phyloP scores from a whole-genome alignment of 2,797 vertebrate genomes.

The Enteromius thamalakanensis region DNA sequence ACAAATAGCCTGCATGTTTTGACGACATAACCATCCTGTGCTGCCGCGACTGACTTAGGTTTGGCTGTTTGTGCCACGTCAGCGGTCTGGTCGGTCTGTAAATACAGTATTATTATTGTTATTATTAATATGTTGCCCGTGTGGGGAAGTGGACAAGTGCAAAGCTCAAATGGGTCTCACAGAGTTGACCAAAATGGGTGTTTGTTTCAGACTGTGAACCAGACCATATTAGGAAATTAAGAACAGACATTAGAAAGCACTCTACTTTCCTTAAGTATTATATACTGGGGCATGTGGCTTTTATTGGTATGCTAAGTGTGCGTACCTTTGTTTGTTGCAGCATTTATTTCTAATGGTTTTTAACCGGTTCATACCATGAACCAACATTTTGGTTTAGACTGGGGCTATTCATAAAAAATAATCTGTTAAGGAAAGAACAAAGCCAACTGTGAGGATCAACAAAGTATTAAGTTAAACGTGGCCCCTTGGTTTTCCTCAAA shows the following conservation, averaged over 20 bases:
- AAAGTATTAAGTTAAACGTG: conserved; percentile 66
- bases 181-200: conserved; percentile 59
- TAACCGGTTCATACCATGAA: conserved; percentile 71
- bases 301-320: conserved; percentile 74
- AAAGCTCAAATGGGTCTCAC: conserved; percentile 44
- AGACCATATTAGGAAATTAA: conserved; percentile 53
- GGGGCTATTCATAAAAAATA: conserved; percentile 51
- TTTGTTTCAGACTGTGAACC: conserved; percentile 65
- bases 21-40: conserved; percentile 55
- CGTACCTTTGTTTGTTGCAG: conserved; percentile 69
- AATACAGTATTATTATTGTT: conserved; percentile 64
- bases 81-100: conserved; percentile 61
- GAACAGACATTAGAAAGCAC: conserved; percentile 66
- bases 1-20: conserved; percentile 74
- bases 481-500: conserved; percentile 43
- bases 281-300: conserved; percentile 74
- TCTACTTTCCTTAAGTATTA: conserved; percentile 73
- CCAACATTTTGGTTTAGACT: conserved; percentile 71
- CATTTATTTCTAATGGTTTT: conserved; percentile 66
- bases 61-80: conserved; percentile 67
- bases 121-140: conserved; percentile 48
- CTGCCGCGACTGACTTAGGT: conserved; percentile 58
- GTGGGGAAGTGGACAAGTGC: conserved; percentile 42
- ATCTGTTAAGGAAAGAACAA: conserved; percentile 68
- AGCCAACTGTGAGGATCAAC: conserved; percentile 70